These are phyloP conservation scores for Meteorus cinctellus DNA, from an alignment of 2,888 invertebrate genomes.

Conservation along the genomic window DNA sequence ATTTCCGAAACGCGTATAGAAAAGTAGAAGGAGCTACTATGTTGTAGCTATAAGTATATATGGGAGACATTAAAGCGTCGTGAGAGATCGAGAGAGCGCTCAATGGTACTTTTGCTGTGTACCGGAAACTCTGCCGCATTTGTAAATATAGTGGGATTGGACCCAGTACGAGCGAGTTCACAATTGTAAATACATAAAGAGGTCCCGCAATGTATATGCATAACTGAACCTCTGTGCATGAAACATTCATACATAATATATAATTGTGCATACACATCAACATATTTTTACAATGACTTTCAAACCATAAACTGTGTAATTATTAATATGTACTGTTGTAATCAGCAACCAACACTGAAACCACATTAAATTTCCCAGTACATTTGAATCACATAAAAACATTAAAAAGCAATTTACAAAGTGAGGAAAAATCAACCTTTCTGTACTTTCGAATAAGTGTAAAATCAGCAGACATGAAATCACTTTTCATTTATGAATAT, in stretches of 20 bases:
- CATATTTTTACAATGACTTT: too few relatives aligned
- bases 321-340: too few relatives aligned
- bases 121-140: conserved; percentile 40
- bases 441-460: too few relatives aligned
- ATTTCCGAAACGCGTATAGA: conserved; percentile 39
- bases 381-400: too few relatives aligned
- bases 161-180: conserved; percentile 24
- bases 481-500: too few relatives aligned
- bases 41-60: conserved; percentile 12
- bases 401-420: too few relatives aligned
- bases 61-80: background rate
- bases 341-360: too few relatives aligned
- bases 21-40: conserved; percentile 44
- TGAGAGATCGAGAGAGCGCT: conserved; percentile 20
- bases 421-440: too few relatives aligned
- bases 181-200: conserved; percentile 20
- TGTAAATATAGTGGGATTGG: conserved; percentile 46
- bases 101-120: conserved; percentile 38
- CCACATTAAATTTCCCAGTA: too few relatives aligned
- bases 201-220: conserved; percentile 11
- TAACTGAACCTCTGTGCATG: conserved; percentile 21
- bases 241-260: conserved; percentile 1
- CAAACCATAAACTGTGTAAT: too few relatives aligned
- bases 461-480: too few relatives aligned
- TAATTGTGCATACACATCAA: conserved; percentile 19